These are phyloP conservation scores for Hydrolagus colliei DNA, from an alignment of 2,797 vertebrate genomes.

Conservation along the genomic window DNA sequence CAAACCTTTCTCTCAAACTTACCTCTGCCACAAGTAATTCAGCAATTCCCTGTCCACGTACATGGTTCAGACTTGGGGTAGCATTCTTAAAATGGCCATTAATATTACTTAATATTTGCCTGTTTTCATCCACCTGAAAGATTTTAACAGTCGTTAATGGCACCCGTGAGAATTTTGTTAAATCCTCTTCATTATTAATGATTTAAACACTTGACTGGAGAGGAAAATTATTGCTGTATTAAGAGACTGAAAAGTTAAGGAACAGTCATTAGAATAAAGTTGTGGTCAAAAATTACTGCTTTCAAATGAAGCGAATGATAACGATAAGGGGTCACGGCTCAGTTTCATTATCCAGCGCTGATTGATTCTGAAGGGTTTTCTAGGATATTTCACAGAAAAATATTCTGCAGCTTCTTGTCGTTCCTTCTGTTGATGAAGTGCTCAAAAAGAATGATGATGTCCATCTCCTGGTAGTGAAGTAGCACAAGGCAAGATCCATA, in stretches of 20 bases:
- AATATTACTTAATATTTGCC: no score
- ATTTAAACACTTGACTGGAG: no score
- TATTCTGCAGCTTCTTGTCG: neutral
- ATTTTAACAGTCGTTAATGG: no score
- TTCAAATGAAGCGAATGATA: neutral
- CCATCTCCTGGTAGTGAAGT: neutral
- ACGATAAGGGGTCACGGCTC: neutral
- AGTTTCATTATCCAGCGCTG: neutral
- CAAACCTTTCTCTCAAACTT: no score
- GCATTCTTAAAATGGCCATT: no score
- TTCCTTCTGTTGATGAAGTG: neutral
- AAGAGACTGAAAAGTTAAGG: neutral
- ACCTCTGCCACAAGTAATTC: no score
- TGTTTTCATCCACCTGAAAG: no score
- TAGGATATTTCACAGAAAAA: neutral
- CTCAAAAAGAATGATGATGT: neutral
- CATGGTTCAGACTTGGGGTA: no score
- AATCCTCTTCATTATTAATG: no score
- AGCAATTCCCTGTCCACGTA: no score
- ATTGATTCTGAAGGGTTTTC: constrained; percentile 5
- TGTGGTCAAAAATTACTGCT: neutral
- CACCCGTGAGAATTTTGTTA: no score
- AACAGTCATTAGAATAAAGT: neutral
- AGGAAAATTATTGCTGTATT: no score
- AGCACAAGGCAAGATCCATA: constrained; percentile 3